Conservation (phyloP, 2,888 invertebrate species). For the Pelosia muscerda region DNA sequence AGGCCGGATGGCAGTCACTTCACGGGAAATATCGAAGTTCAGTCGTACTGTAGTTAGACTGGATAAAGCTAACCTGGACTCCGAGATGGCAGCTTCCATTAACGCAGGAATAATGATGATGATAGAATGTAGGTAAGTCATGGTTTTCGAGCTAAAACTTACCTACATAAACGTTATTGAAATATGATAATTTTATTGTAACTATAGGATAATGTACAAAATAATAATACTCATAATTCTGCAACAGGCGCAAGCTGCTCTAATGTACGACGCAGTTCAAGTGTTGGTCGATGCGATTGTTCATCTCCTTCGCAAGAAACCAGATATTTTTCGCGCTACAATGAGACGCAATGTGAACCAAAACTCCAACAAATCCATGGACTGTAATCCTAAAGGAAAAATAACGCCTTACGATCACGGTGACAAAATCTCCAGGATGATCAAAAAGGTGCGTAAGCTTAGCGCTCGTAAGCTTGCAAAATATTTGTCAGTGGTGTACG, state of each 20-base stretch:
- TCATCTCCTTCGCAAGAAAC: slow-evolving; percentile 93
- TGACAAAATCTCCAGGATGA: slow-evolving; percentile 93
- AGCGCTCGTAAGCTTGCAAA: too few species aligned
- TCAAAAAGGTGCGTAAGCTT: slow-evolving; percentile 89
- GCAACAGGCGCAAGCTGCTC: slow-evolving; percentile 95
- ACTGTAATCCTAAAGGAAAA: slow-evolving; percentile 93
- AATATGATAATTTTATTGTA: too few species aligned
- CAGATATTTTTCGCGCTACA: slow-evolving; percentile 89
- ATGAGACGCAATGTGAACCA: slow-evolving; percentile 84
- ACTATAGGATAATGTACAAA: background rate
- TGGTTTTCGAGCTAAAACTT: too few species aligned
- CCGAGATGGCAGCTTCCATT: too few species aligned
- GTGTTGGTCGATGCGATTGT: slow-evolving; percentile 96
- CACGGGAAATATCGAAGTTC: too few species aligned
- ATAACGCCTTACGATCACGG: slow-evolving; percentile 94
- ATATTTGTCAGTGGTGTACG: too few species aligned
- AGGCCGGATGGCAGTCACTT: too few species aligned
- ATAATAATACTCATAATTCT: background rate
- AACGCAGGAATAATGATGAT: too few species aligned
- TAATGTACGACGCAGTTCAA: slow-evolving; percentile 97
- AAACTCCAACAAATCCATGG: slow-evolving; percentile 90
- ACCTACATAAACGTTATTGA: too few species aligned
- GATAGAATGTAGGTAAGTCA: too few species aligned
- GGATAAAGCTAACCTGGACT: too few species aligned
- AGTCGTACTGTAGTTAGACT: too few species aligned